A percentile compares a stretch with the other conserved stretches of the same genome.
phyloP scores from a whole-genome alignment of 2,113 vertebrate species.

The Carlito syrichta region DNA sequence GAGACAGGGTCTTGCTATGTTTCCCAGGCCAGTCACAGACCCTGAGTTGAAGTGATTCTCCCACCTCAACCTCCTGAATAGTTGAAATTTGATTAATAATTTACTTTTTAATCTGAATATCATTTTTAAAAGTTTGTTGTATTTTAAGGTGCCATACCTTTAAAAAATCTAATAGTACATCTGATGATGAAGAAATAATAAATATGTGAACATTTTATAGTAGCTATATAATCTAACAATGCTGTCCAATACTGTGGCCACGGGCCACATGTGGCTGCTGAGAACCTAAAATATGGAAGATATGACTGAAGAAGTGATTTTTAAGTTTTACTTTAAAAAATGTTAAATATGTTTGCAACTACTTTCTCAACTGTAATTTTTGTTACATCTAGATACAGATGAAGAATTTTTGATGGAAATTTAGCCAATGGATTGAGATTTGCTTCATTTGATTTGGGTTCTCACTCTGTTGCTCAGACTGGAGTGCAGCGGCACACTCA shows the following conservation, averaged over 20 bases:
- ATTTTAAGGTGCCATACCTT: not conserved
- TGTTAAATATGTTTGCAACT: not conserved
- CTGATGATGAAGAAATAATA: not conserved
- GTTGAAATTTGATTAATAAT: not conserved
- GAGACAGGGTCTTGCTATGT: not conserved
- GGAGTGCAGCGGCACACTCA: too few species aligned
- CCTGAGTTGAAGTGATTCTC: not conserved
- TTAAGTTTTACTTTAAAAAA: not conserved
- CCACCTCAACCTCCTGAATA: not conserved
- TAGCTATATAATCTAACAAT: not conserved
- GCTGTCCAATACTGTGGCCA: accelerated
- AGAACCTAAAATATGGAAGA: not conserved
- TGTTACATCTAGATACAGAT: not conserved
- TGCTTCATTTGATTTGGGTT: too few species aligned
- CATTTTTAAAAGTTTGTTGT: not conserved
- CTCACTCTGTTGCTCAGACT: too few species aligned
- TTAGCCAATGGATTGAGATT: not conserved
- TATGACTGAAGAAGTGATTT: not conserved
- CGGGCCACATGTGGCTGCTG: not conserved
- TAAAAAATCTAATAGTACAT: not conserved
- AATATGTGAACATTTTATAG: not conserved
- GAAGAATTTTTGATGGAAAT: not conserved
- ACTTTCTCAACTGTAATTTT: not conserved
- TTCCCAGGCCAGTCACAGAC: not conserved
- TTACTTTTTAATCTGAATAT: not conserved